A percentile compares a stretch with the other conserved stretches of the same genome.
Evolutionary conservation across 2,888 invertebrate species (phyloP).

Genomic region (Abrostola tripartita): DNA sequence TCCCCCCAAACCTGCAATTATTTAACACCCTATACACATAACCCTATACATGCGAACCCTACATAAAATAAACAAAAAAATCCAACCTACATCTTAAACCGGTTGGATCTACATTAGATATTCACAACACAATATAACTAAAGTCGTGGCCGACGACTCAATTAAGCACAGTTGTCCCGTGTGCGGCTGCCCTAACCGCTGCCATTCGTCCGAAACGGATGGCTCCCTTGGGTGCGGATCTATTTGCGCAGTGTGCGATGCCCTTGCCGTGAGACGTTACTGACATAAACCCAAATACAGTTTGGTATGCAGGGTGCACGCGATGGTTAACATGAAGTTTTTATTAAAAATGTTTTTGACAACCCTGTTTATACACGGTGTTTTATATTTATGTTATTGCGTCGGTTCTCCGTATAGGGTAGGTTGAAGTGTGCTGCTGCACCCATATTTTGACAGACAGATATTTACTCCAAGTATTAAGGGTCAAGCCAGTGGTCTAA

Average conservation of each 20-base stretch:
- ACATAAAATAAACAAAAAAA: constrained; percentile 14
- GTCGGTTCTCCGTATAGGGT: neutral
- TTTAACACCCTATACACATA: neutral
- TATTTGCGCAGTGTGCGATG: constrained; percentile 59
- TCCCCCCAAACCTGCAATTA: too few relatives aligned
- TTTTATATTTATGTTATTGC: neutral
- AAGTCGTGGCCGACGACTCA: constrained; percentile 53
- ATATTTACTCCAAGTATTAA: too few relatives aligned
- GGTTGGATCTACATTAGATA: constrained; percentile 42
- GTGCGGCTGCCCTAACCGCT: constrained; percentile 56
- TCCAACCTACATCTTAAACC: constrained; percentile 8
- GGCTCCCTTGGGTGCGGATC: constrained; percentile 64
- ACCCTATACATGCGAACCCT: neutral
- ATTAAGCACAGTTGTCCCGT: constrained; percentile 59
- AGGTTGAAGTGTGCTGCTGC: neutral
- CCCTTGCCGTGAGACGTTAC: constrained; percentile 38
- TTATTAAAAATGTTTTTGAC: constrained; percentile 3
- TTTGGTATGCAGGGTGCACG: constrained; percentile 25
- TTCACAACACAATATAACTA: constrained; percentile 57
- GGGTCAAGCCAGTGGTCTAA: too few relatives aligned
- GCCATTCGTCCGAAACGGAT: constrained; percentile 64
- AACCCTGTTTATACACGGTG: constrained; percentile 8
- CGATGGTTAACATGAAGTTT: constrained; percentile 2
- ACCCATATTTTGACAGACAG: too few relatives aligned
- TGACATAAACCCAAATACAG: constrained; percentile 51